Evolutionary conservation across 2,113 vertebrate genomes (phyloP).

Genomic region (Gymnorhina tibicen): DNA sequence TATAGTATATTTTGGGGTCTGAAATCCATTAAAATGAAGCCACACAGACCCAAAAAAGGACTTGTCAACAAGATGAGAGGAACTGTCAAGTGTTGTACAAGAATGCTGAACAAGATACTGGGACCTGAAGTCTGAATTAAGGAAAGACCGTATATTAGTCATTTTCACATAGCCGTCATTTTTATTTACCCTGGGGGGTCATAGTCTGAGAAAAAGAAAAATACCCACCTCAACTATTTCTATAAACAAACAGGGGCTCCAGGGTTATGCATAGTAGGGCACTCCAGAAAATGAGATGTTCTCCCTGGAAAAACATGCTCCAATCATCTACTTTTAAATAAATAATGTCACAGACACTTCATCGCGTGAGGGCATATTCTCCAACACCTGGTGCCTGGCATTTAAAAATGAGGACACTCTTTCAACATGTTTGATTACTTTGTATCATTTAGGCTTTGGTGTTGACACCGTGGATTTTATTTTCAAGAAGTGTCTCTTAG

Average conservation of each 20-base stretch:
- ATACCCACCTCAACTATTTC: neutral
- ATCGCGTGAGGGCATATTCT: neutral
- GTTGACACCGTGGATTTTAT: neutral
- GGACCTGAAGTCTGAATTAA: neutral
- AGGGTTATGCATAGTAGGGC: neutral
- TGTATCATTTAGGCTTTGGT: neutral
- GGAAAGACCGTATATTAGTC: neutral
- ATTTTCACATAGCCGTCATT: slow-evolving; percentile 33
- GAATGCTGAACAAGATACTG: slow-evolving; percentile 32
- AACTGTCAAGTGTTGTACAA: slow-evolving; percentile 30
- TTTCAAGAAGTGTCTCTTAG: neutral
- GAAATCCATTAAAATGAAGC: slow-evolving; percentile 44
- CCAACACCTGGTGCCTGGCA: neutral
- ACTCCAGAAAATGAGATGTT: slow-evolving; percentile 45
- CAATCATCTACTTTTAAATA: slow-evolving; percentile 36
- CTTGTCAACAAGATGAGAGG: slow-evolving; percentile 8
- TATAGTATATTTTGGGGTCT: neutral
- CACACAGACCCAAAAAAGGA: neutral
- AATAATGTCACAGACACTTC: slow-evolving; percentile 43
- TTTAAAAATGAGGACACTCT: neutral
- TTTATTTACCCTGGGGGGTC: slow-evolving; percentile 55
- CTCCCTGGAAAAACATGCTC: neutral
- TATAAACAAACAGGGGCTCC: slow-evolving; percentile 18
- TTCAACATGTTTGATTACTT: neutral
- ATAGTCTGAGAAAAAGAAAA: neutral